Conservation (phyloP, 1,140 invertebrate genomes). For the Aphis gossypii region DNA sequence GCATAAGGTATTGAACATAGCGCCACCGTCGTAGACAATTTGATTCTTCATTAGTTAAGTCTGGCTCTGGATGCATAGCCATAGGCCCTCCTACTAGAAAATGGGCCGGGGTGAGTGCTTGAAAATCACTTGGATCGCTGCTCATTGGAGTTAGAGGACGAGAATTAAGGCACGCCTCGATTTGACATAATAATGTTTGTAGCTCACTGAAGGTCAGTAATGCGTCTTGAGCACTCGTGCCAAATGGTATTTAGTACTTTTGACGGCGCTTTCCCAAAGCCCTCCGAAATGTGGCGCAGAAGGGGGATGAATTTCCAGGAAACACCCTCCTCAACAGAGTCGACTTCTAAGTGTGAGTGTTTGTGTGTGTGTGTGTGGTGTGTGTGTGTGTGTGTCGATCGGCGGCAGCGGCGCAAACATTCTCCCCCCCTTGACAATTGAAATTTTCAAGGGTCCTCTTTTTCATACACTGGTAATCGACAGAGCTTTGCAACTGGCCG, state of each 20-base stretch:
- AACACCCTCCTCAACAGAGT: background rate
- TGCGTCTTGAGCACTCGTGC: slow-evolving; percentile 56
- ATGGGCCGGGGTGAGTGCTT: background rate
- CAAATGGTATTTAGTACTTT: slow-evolving; percentile 61
- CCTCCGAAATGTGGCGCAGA: slow-evolving; percentile 57
- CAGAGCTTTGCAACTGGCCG: background rate
- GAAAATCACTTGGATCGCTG: background rate
- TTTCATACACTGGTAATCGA: background rate
- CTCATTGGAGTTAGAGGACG: background rate
- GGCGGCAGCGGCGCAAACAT: too few relatives aligned
- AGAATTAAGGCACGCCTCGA: background rate
- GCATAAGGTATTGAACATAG: background rate
- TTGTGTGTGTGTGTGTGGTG: too few relatives aligned
- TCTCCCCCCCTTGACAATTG: too few relatives aligned
- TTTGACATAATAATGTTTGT: background rate
- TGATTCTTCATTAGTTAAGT: background rate
- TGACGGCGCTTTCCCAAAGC: slow-evolving; percentile 60
- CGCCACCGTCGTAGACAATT: background rate
- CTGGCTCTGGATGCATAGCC: background rate
- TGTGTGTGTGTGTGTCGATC: too few relatives aligned
- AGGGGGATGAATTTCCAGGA: slow-evolving; percentile 35
- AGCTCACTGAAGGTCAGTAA: slow-evolving; percentile 57
- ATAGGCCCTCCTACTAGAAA: background rate
- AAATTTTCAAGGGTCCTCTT: too few relatives aligned
- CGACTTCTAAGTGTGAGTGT: background rate